Evolutionary conservation across 1,140 invertebrate species (phyloP).

Genomic region (Macrobrachium rosenbergii): DNA sequence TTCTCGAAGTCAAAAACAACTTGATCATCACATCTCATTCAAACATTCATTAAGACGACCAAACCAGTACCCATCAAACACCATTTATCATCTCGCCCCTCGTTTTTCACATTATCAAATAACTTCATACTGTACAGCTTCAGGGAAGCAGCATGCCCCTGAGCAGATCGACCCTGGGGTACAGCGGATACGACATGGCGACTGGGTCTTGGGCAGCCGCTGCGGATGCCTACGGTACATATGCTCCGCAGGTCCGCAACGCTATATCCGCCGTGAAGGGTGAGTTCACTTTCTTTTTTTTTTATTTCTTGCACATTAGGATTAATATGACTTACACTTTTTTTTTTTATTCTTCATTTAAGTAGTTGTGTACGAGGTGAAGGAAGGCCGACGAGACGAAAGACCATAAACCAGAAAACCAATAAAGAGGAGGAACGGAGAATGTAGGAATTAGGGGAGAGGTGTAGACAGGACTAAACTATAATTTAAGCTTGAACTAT

Average conservation of each 20-base stretch:
- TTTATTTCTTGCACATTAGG: not conserved
- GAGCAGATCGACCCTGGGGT: conserved; percentile 1
- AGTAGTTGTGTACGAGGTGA: not conserved
- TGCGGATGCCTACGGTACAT: not conserved
- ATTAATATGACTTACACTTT: not conserved
- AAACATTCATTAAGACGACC: not conserved
- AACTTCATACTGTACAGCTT: conserved; percentile 1
- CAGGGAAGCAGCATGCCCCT: conserved; percentile 2
- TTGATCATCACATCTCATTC: too few relatives aligned
- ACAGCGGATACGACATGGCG: conserved; percentile 27
- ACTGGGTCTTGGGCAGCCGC: conserved; percentile 13
- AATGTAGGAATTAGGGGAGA: not conserved
- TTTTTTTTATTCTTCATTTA: too few relatives aligned
- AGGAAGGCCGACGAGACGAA: not conserved
- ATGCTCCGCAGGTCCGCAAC: conserved; percentile 20
- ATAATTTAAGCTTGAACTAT: not conserved
- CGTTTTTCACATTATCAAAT: too few relatives aligned
- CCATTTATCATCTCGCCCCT: not conserved
- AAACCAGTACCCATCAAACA: not conserved
- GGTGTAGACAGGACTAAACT: not conserved
- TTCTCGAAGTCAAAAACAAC: too few relatives aligned
- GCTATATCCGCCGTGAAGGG: conserved; percentile 36
- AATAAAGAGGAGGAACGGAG: too few relatives aligned
- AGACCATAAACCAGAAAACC: too few relatives aligned
- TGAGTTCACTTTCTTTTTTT: not conserved